Evolutionary conservation across 1,140 invertebrate genomes (phyloP).

Genomic region (Harlomillsia oculata): DNA sequence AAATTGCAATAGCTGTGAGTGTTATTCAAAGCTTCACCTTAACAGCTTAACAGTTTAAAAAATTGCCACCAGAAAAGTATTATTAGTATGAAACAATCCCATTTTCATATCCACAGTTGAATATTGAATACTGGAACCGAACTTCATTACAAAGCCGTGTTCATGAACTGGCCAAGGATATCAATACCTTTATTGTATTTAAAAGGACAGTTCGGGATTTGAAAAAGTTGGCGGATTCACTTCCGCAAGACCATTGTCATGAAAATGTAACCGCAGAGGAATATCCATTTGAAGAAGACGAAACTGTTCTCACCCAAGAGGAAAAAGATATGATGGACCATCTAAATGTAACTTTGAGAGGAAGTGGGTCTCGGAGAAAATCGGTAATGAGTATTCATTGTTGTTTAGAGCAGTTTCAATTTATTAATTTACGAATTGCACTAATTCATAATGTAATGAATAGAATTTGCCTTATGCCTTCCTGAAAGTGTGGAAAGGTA

Average conservation of each 20-base stretch:
- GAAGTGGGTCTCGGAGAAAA: too few relatives aligned
- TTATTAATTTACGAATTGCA: not conserved
- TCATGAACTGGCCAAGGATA: constrained; percentile 38
- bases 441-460: not conserved
- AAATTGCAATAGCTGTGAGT: not conserved
- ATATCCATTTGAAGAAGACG: not conserved
- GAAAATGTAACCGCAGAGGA: not conserved
- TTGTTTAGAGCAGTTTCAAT: not conserved
- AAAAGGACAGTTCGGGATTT: constrained; percentile 40
- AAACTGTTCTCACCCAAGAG: not conserved
- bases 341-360: not conserved
- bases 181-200: constrained; percentile 42
- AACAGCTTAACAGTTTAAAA: not conserved
- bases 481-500: constrained; percentile 43
- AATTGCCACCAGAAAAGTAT: not conserved
- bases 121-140: constrained; percentile 5
- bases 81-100: not conserved
- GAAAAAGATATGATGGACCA: constrained; percentile 7
- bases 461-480: constrained; percentile 37
- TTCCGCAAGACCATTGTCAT: constrained; percentile 41
- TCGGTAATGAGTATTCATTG: not conserved
- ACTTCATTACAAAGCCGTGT: constrained; percentile 35
- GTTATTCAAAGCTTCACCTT: not conserved
- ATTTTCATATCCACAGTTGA: not conserved
- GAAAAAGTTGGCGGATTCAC: constrained; percentile 38